Base-by-base conservation (phyloP, 2,113 vertebrate genomes). In the Chaetops frenatus region DNA sequence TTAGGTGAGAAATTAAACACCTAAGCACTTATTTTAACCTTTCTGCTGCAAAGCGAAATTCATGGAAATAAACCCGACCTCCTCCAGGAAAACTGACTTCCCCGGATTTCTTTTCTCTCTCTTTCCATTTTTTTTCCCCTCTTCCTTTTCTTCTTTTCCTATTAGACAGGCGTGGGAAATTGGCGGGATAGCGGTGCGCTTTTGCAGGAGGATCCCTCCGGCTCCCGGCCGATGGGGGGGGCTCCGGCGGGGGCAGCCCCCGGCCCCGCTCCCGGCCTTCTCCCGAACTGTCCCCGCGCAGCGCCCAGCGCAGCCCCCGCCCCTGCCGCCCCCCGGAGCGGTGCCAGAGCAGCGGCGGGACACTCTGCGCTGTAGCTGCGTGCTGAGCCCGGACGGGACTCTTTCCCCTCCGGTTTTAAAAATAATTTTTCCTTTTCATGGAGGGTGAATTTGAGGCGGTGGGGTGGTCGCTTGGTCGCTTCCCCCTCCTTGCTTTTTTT, bases 1-100 rank as follows among this genome's bases (percentile, higher is more conserved):
- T 94, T 97, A 97, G 94, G 96, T 92, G 96, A 90, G 96, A 97
- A 98, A 98, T 98, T 96, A 98, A 98, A 97, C 97, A 97, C 96
- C 97, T 97, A 97, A 96, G 94, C 97, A 96, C 76, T 97, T 97
- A 89, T 95, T 95, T 92, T 95, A 94, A 93, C 84, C 74, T 92
- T 86, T 81, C 86, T 42, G 11, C 83, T 62, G 38, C 87, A 73
- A 96, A 92, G 86, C 71, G 90, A 88, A 92, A 95, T 92, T 88
- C 96, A 77, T 88, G 96, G 95, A 94, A 95, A 96, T 95, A 91
- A 96, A 92, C 74, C 47, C n/a, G 42, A 33, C 53, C 53, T n/a
- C 80, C 40, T 86, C 38, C 80, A 83, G 38, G 29, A 57, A 67
- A 48, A 58, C 33, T 12, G n/a, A 16, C 73, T 57, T 90, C 70